These are phyloP conservation scores for Perca fluviatilis DNA, from an alignment of 2,113 vertebrate genomes.

Conservation along the genomic window DNA sequence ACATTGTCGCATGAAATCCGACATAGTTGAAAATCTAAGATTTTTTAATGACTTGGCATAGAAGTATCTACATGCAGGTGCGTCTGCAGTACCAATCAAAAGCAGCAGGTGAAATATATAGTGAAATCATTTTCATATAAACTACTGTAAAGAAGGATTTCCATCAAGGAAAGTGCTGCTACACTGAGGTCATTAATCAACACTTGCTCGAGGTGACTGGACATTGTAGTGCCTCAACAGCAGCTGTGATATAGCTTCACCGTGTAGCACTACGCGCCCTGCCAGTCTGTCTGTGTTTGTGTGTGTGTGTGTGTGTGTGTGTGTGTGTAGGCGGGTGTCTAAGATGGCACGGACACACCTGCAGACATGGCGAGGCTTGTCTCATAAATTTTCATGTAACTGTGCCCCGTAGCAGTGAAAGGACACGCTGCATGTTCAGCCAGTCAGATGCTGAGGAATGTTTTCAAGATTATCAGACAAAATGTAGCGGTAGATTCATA, in stretches of 20 bases:
- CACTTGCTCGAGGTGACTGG: slow-evolving; percentile 59
- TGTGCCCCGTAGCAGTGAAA: slow-evolving; percentile 42
- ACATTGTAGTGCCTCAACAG: slow-evolving; percentile 52
- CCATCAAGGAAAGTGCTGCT: slow-evolving; percentile 52
- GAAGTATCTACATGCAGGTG: background rate
- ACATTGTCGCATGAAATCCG: background rate
- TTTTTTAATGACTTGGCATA: slow-evolving; percentile 11
- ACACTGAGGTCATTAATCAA: slow-evolving; percentile 73
- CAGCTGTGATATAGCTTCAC: slow-evolving; percentile 48
- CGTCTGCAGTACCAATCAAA: slow-evolving; percentile 24
- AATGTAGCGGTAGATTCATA: background rate
- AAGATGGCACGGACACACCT: slow-evolving; percentile 62
- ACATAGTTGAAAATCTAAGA: background rate
- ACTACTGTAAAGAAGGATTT: slow-evolving; percentile 56
- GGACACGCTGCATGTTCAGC: slow-evolving; percentile 23
- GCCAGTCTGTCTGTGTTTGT: slow-evolving; percentile 42
- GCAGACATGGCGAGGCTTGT: slow-evolving; percentile 58
- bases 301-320: slow-evolving; percentile 8
- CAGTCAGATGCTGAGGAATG: slow-evolving; percentile 20
- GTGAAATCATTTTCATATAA: slow-evolving; percentile 55
- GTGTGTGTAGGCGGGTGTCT: background rate
- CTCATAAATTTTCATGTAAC: slow-evolving; percentile 62
- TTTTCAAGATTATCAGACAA: background rate
- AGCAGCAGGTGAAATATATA: slow-evolving; percentile 33
- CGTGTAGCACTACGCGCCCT: slow-evolving; percentile 33